Percentiles rank a stretch among this genome's conserved stretches.
Evolutionary conservation across 2,797 vertebrate genomes (phyloP).

Genomic region (Pipistrellus pygmaeus): DNA sequence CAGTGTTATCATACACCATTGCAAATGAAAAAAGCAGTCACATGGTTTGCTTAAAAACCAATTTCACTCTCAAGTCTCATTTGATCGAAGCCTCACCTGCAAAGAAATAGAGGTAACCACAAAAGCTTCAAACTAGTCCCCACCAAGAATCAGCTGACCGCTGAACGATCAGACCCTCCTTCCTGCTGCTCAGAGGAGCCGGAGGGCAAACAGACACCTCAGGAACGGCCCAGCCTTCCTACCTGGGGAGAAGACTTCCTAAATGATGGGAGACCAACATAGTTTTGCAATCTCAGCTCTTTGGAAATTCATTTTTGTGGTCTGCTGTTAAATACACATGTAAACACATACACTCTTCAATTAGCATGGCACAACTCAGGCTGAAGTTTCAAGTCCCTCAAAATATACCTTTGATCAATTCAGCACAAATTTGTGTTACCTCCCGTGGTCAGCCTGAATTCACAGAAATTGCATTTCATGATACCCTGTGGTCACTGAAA

Average conservation of each 20-base stretch:
- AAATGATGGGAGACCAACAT: not conserved
- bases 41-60: not conserved
- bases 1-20: not conserved
- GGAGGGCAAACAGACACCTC: not conserved
- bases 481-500: conserved; percentile 55
- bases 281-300: not conserved
- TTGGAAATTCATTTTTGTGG: not conserved
- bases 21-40: not conserved
- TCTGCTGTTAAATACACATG: not conserved
- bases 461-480: conserved; percentile 55
- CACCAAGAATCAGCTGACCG: not conserved
- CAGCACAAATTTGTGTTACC: conserved; percentile 19
- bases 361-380: not conserved
- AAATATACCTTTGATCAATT: conserved; percentile 45
- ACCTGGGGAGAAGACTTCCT: not conserved
- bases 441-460: conserved; percentile 50
- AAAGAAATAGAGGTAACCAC: not conserved
- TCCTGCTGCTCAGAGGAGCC: not conserved
- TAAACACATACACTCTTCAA: not conserved
- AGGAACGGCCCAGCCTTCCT: not conserved
- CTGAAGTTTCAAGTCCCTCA: conserved; percentile 21
- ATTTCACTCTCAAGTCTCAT: not conserved
- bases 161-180: not conserved
- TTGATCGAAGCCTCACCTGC: not conserved
- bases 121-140: not conserved